These are phyloP conservation scores for Zootermopsis nevadensis DNA, from an alignment of 2,888 invertebrate genomes.

Conservation along the genomic window DNA sequence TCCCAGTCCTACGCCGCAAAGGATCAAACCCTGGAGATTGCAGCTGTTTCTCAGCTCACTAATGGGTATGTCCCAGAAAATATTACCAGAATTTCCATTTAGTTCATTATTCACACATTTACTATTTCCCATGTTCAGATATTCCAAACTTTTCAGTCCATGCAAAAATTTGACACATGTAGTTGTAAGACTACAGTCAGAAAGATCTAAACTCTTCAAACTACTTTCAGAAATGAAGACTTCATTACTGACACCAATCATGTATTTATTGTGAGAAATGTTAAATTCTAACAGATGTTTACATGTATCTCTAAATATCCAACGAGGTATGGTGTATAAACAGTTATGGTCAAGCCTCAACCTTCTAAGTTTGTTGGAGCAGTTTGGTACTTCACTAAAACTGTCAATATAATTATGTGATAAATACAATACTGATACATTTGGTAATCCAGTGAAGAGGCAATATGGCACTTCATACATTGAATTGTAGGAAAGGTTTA, in stretches of 20 bases:
- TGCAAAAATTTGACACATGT: background rate
- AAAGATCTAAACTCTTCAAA: conserved; percentile 3
- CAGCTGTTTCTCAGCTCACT: background rate
- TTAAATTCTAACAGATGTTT: background rate
- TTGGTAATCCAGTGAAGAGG: conserved; percentile 11
- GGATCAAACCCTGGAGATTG: background rate
- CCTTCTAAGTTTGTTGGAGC: conserved; percentile 10
- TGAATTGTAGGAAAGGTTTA: background rate
- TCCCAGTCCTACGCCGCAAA: conserved; percentile 24
- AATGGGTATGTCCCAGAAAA: conserved; percentile 8
- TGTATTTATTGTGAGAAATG: conserved; percentile 9
- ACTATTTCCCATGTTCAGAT: background rate
- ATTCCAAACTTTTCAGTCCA: background rate
- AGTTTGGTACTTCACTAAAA: conserved; percentile 24
- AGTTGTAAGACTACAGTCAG: background rate
- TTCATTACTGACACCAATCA: conserved; percentile 1
- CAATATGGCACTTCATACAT: conserved; percentile 19
- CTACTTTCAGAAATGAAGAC: background rate
- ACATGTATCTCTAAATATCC: conserved; percentile 5
- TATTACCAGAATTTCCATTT: background rate
- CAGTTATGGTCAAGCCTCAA: conserved; percentile 8
- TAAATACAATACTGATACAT: conserved; percentile 26
- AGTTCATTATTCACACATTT: background rate
- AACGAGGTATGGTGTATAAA: background rate
- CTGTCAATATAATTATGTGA: conserved; percentile 22